Percentiles rank a stretch among this genome's conserved stretches.
phyloP scores from a whole-genome alignment of 1,140 invertebrate genomes.

The Ericerus pela region DNA sequence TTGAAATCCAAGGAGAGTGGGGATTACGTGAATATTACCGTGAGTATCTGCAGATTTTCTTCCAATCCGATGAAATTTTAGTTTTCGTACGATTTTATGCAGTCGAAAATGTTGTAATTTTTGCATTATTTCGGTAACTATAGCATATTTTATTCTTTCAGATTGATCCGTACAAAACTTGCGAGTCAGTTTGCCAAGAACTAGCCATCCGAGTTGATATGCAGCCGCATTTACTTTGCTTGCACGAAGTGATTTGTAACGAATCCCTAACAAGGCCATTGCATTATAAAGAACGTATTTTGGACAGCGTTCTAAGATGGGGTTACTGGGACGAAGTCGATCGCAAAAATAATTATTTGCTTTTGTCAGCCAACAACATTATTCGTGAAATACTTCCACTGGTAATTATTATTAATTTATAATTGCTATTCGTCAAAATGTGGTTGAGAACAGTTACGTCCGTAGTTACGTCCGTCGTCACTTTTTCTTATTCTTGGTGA shows the following conservation, averaged over 20 bases:
- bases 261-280: constrained; percentile 55
- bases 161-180: constrained; percentile 60
- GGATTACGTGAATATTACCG: constrained; percentile 44
- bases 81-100: neutral
- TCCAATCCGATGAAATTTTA: neutral
- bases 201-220: constrained; percentile 43
- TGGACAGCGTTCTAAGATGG: constrained; percentile 55
- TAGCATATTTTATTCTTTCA: constrained; percentile 29
- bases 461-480: too few species aligned
- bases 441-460: too few species aligned
- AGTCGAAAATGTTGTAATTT: neutral
- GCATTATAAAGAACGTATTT: constrained; percentile 58
- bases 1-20: constrained; percentile 37
- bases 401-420: constrained; percentile 33
- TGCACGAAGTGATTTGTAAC: constrained; percentile 60
- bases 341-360: constrained; percentile 60
- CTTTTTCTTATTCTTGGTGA: too few species aligned
- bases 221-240: constrained; percentile 42
- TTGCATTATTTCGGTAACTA: neutral
- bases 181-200: constrained; percentile 53
- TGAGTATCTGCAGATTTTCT: constrained; percentile 30
- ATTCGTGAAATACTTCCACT: constrained; percentile 36
- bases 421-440: too few species aligned
- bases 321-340: constrained; percentile 69
- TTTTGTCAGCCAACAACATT: constrained; percentile 42